Base-by-base conservation (phyloP, 2,888 invertebrate genomes). In the Hoplodrina ambigua region DNA sequence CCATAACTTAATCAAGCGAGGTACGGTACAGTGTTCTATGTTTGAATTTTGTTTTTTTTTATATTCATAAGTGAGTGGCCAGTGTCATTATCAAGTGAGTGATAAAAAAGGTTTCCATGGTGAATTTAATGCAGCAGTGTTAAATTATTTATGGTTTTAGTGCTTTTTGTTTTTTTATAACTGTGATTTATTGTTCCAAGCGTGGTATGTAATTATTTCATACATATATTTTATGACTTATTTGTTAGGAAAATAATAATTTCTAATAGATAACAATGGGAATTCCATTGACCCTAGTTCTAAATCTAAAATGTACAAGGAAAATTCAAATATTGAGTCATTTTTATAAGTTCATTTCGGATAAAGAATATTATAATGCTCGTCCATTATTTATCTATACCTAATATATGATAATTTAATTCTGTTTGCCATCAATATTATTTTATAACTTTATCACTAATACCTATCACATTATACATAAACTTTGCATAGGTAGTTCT, bases 1-100 rank as follows among this genome's bases (percentile, higher is more conserved):
- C 80, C 95, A 96, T 85, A 96, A 96, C 89, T 92, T 96, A 86
- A 96, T 96, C 84, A 95, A 94, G 82, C 88, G 96, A 96, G 96
- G 96, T 95, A 83, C 15, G 72, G 80, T 75, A 80, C 52, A 73
- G 84, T 82, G 81, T 86, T 88, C 79, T 88, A 75, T 80, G 76
- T 86, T 87, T 85, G 62, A 77, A 84, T 75, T 68, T 55, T 44
- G 62, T 81, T 81, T 69, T 62, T 20, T 72, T 67, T 72, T 82
- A 17, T 46, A 46, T 62, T 30, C 62, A n/a, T 69, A 64, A 20
- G 63, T 77, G 59, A 79, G 76, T 77, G 73, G 63, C 56, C 78
- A 76, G 73, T 84, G 82, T 77, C 20, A 59, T 66, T 68, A 66
- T 46, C 20, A 71, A 64, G 74, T 81, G 72, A 74, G 72, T 81